phyloP scores from a whole-genome alignment of 2,888 invertebrate genomes.

The Corythucha ciliata region DNA sequence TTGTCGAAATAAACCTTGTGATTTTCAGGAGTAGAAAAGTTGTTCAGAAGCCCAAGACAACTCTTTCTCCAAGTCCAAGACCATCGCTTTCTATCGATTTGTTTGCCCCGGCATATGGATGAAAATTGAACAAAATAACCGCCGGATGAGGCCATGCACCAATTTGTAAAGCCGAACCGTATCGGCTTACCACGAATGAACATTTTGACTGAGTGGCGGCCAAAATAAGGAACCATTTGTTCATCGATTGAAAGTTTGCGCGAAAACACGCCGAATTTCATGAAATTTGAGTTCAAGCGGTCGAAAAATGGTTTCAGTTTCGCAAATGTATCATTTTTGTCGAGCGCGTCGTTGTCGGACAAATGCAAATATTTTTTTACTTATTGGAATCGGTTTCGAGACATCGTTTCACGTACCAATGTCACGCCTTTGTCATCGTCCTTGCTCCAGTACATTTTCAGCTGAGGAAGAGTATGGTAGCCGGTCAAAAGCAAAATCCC shows the following conservation, averaged over 20 bases:
- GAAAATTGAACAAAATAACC: no score
- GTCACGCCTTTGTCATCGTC: slow-evolving; percentile 18
- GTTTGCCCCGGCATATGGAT: no score
- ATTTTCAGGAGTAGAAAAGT: no score
- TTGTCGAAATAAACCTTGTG: no score
- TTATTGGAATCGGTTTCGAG: no score
- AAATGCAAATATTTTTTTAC: slow-evolving; percentile 8
- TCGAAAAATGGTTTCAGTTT: slow-evolving; percentile 11
- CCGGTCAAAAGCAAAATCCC: slow-evolving; percentile 8
- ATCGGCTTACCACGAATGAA: no score
- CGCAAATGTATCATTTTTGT: slow-evolving; percentile 11
- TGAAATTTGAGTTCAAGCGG: slow-evolving; percentile 3
- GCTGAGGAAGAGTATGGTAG: slow-evolving; percentile 16
- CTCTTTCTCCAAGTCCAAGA: no score
- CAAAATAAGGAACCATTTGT: slow-evolving; percentile 10
- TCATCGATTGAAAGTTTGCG: slow-evolving; percentile 2
- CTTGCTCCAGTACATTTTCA: slow-evolving; percentile 15
- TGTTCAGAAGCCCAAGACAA: no score
- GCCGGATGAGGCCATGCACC: no score
- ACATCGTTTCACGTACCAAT: slow-evolving; percentile 11
- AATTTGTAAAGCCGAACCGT: no score
- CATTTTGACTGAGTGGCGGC: no score
- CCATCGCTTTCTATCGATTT: no score
- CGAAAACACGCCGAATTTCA: slow-evolving; percentile 9
- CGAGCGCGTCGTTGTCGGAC: slow-evolving; percentile 4